phyloP scores from a whole-genome alignment of 92 coral and sea anemone genomes.

The Phymanthus crucifer region DNA sequence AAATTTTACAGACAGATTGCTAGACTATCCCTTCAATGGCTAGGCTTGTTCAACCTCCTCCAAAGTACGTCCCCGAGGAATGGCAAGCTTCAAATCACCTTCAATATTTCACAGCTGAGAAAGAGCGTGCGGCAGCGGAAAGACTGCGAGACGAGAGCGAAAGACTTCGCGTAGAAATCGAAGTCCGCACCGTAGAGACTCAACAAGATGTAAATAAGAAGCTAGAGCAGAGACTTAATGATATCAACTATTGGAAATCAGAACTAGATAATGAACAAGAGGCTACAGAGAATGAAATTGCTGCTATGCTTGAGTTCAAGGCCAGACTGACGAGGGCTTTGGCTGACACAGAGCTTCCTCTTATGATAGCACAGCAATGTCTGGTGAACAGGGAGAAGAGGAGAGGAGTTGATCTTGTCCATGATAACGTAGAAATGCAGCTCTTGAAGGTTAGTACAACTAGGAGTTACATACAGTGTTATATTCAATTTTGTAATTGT shows the following conservation, averaged over 20 bases:
- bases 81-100: slow-evolving; percentile 92
- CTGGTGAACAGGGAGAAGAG: slow-evolving; percentile 87
- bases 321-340: slow-evolving; percentile 79
- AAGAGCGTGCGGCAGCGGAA: slow-evolving; percentile 89
- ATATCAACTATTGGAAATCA: slow-evolving; percentile 90
- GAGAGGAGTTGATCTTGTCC: slow-evolving; percentile 86
- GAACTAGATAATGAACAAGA: slow-evolving; percentile 88
- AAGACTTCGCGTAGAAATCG: slow-evolving; percentile 88
- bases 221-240: slow-evolving; percentile 88
- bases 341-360: slow-evolving; percentile 88
- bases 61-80: slow-evolving; percentile 95
- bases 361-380: slow-evolving; percentile 91
- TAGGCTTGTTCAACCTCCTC: slow-evolving; percentile 92
- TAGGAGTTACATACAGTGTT: neutral
- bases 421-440: slow-evolving; percentile 96
- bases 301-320: slow-evolving; percentile 72
- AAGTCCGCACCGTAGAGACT: slow-evolving; percentile 85
- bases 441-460: slow-evolving; percentile 68
- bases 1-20: slow-evolving; percentile 3
- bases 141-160: slow-evolving; percentile 94
- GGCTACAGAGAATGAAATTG: slow-evolving; percentile 81
- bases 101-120: slow-evolving; percentile 87
- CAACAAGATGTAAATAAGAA: slow-evolving; percentile 93
- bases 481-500: neutral
- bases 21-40: slow-evolving; percentile 64